These are phyloP conservation scores for Pseudorasbora parva DNA, from an alignment of 2,113 vertebrate species.

Conservation along the genomic window DNA sequence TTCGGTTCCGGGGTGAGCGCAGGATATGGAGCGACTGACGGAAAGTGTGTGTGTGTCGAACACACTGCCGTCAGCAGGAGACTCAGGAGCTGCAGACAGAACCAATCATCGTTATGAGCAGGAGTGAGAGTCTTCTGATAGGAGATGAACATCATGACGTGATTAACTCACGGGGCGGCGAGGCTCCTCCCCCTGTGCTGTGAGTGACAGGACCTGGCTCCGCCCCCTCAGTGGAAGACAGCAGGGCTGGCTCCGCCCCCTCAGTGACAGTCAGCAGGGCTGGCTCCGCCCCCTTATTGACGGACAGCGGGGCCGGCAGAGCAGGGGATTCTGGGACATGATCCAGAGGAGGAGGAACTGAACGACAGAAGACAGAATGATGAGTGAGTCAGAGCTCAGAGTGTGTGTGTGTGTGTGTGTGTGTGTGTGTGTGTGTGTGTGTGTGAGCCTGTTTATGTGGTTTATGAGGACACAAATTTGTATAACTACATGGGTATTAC, in stretches of 20 bases:
- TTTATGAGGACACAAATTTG: too few relatives aligned
- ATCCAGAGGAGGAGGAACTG: constrained; percentile 68
- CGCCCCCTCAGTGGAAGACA: constrained; percentile 83
- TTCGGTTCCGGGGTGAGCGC: constrained; percentile 73
- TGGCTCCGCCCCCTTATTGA: too few relatives aligned
- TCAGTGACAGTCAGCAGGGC: constrained; percentile 84
- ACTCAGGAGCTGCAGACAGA: constrained; percentile 70
- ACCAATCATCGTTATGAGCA: not conserved
- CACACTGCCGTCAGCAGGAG: constrained; percentile 72
- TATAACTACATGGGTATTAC: too few relatives aligned
- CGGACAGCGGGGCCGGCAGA: constrained; percentile 64
- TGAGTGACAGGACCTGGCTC: constrained; percentile 72
- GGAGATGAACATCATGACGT: not conserved
- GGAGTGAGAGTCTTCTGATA: not conserved
- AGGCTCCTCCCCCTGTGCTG: constrained; percentile 62
- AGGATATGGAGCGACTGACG: constrained; percentile 69
- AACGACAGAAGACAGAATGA: not conserved
- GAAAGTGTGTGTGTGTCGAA: constrained; percentile 69
- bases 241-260: constrained; percentile 75
- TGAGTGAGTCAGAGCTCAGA: not conserved
- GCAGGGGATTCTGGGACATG: constrained; percentile 77
- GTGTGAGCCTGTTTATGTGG: not conserved
- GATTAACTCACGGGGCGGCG: constrained; percentile 58
- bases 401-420: not conserved
- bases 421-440: not conserved